Evolutionary conservation across 2,797 vertebrate genomes (phyloP).

Genomic region (Hemitrygon akajei): DNA sequence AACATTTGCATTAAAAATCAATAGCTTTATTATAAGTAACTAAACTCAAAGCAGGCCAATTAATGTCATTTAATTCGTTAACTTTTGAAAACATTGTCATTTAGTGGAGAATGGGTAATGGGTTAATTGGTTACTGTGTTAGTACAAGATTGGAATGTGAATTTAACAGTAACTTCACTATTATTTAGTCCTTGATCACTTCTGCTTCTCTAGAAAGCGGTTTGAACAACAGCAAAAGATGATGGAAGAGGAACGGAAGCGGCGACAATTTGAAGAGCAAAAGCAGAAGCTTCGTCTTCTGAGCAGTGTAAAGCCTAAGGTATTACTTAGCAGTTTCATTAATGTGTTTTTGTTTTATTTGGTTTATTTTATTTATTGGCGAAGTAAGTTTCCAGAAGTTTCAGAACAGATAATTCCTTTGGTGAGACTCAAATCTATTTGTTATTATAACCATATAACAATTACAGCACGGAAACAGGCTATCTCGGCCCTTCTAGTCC

Average conservation of each 20-base stretch:
- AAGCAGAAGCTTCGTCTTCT: conserved; percentile 93
- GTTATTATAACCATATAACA: no score
- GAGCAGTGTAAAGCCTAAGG: conserved; percentile 96
- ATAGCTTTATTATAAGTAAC: neutral
- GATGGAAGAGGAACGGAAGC: conserved; percentile 92
- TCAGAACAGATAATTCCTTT: neutral
- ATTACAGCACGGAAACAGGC: no score
- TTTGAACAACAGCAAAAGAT: conserved; percentile 94
- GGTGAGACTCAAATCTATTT: neutral
- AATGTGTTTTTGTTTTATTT: neutral
- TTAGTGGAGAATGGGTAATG: neutral
- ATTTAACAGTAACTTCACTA: neutral
- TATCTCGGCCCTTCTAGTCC: no score
- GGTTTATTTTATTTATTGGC: neutral
- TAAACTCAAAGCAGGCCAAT: neutral
- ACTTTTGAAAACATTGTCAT: neutral
- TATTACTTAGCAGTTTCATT: conserved; percentile 44
- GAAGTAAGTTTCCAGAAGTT: neutral
- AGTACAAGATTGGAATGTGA: neutral
- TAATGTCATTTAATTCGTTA: neutral
- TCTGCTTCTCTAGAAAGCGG: conserved; percentile 69
- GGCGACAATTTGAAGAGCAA: conserved; percentile 96
- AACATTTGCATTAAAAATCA: neutral
- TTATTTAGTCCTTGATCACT: neutral
- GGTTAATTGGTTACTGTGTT: neutral